phyloP scores from a whole-genome alignment of 1,140 invertebrate genomes.

The Drosophila lini region DNA sequence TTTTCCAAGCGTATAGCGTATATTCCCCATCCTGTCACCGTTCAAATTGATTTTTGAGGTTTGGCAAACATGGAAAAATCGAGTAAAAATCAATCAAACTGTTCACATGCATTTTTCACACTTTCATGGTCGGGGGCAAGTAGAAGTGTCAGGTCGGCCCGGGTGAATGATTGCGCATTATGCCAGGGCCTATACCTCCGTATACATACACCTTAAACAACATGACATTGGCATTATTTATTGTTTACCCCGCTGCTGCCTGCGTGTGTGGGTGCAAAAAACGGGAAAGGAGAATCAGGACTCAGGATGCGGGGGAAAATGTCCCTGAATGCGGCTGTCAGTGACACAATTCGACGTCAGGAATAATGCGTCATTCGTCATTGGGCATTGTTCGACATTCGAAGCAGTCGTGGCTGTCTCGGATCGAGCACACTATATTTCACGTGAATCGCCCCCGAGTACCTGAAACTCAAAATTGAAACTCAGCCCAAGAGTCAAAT shows the following conservation, averaged over 20 bases:
- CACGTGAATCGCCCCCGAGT: slow-evolving; percentile 47
- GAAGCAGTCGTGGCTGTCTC: slow-evolving; percentile 22
- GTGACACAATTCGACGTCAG: slow-evolving; percentile 64
- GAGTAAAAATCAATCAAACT: slow-evolving; percentile 64
- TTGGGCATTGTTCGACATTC: slow-evolving; percentile 66
- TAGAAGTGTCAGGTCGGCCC: slow-evolving; percentile 12
- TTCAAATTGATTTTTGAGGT: slow-evolving; percentile 30
- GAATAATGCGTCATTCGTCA: slow-evolving; percentile 75
- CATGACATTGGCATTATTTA: slow-evolving; percentile 79
- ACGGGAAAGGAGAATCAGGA: background rate
- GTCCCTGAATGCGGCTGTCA: slow-evolving; percentile 65
- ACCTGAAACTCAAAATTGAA: slow-evolving; percentile 28
- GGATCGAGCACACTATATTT: slow-evolving; percentile 52
- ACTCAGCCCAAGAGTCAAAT: slow-evolving; percentile 61
- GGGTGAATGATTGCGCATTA: slow-evolving; percentile 68
- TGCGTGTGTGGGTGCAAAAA: slow-evolving; percentile 53
- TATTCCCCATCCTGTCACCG: slow-evolving; percentile 6
- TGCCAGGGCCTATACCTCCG: slow-evolving; percentile 34
- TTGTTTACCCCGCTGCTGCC: slow-evolving; percentile 39
- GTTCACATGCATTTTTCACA: slow-evolving; percentile 56
- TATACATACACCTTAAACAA: slow-evolving; percentile 45
- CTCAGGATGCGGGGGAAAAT: slow-evolving; percentile 21
- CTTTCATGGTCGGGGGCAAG: slow-evolving; percentile 31
- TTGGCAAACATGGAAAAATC: slow-evolving; percentile 25
- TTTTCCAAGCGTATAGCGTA: too few species aligned